Conservation (phyloP, 2,797 vertebrate genomes). For the Acipenser ruthenus region DNA sequence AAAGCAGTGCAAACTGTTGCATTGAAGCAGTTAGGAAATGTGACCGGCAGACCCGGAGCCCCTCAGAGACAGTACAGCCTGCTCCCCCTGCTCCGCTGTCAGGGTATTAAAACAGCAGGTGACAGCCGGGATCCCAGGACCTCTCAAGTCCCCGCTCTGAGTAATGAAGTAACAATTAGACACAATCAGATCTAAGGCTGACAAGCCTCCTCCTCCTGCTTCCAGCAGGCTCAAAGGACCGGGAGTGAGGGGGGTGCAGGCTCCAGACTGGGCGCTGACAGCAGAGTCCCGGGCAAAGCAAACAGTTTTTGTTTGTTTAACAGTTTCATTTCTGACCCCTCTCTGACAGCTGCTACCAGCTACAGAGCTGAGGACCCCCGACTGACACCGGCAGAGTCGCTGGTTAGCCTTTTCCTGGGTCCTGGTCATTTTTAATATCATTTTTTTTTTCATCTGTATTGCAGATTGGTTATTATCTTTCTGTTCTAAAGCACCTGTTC, state of each 20-base stretch:
- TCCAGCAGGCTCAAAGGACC: neutral
- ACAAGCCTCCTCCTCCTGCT: neutral
- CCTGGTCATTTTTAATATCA: too few relatives aligned
- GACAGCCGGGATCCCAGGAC: neutral
- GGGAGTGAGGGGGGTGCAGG: neutral
- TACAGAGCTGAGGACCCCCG: neutral
- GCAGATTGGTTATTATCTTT: too few relatives aligned
- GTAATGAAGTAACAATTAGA: neutral
- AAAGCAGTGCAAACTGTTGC: neutral
- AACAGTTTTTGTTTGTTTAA: conserved; percentile 13
- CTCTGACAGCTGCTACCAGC: conserved; percentile 13
- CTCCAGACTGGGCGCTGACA: conserved; percentile 5
- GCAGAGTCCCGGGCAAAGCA: conserved; percentile 5
- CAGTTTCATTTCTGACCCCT: neutral
- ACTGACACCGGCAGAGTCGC: neutral
- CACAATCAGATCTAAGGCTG: neutral
- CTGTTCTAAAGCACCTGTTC: too few relatives aligned
- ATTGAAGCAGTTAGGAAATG: neutral
- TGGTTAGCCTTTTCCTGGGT: too few relatives aligned
- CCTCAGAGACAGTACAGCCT: too few relatives aligned
- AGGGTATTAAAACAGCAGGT: conserved; percentile 2
- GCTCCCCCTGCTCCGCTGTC: neutral
- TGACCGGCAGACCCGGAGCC: neutral
- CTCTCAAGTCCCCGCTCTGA: neutral
- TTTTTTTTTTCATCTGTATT: too few relatives aligned